phyloP scores from a whole-genome alignment of 2,113 vertebrate species.

The Toxotes jaculatrix region DNA sequence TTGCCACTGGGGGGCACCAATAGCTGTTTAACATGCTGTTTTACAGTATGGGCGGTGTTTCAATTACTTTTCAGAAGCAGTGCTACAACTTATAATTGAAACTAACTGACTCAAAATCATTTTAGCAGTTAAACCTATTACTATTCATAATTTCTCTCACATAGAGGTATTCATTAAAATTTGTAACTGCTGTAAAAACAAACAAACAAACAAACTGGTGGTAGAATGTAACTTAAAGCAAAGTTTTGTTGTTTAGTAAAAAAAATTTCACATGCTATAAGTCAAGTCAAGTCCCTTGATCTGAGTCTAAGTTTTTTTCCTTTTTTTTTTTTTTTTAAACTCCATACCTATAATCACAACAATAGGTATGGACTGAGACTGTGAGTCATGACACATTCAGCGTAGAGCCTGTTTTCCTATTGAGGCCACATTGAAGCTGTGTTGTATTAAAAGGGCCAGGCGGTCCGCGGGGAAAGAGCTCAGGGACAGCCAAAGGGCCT shows the following conservation, averaged over 20 bases:
- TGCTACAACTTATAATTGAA: not conserved
- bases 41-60: not conserved
- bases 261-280: no score
- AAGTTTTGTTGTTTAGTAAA: no score
- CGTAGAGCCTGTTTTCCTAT: conserved; percentile 63
- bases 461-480: conserved; percentile 72
- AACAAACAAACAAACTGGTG: no score
- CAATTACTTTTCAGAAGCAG: not conserved
- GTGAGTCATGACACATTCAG: conserved; percentile 19
- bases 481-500: conserved; percentile 77
- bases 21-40: not conserved
- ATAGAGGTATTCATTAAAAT: not conserved
- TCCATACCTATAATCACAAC: not conserved
- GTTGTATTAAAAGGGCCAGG: conserved; percentile 77
- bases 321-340: not conserved
- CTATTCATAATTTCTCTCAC: not conserved
- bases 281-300: not conserved
- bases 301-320: not conserved
- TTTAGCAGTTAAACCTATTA: not conserved
- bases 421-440: conserved; percentile 77
- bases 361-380: not conserved
- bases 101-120: not conserved
- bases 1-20: not conserved
- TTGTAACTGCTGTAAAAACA: not conserved
- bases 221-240: not conserved